These are phyloP conservation scores for Tetranychus urticae DNA, from an alignment of 1,140 invertebrate species.

Conservation along the genomic window DNA sequence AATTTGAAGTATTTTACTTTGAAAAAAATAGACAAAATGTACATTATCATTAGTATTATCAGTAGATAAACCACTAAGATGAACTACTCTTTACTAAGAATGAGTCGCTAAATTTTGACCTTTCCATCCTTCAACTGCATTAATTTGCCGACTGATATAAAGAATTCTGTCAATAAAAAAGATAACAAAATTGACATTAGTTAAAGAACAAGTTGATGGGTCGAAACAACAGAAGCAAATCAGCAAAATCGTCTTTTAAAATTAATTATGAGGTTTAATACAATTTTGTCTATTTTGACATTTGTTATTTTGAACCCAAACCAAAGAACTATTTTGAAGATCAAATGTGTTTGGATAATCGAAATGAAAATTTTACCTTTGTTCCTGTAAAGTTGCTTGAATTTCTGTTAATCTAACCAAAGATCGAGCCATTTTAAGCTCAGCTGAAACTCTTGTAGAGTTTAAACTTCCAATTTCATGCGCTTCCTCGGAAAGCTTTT, in stretches of 20 bases:
- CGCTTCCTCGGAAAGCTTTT: conserved; percentile 57
- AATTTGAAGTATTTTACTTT: too few relatives aligned
- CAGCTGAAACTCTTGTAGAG: conserved; percentile 75
- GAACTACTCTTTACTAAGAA: conserved; percentile 21
- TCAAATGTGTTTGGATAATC: not conserved
- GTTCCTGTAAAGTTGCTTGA: conserved; percentile 84
- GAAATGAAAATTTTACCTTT: conserved; percentile 41
- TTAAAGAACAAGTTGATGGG: too few relatives aligned
- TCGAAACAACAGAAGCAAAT: too few relatives aligned
- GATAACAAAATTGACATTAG: too few relatives aligned
- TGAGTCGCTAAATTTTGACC: conserved; percentile 44
- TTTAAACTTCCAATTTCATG: conserved; percentile 57
- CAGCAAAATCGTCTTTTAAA: not conserved
- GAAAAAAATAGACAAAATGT: too few relatives aligned
- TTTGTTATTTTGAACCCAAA: not conserved
- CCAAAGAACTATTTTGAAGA: not conserved
- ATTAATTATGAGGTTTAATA: conserved; percentile 3
- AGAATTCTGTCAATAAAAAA: conserved; percentile 38
- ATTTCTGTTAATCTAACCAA: conserved; percentile 83
- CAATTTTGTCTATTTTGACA: not conserved
- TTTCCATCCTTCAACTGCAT: conserved; percentile 65
- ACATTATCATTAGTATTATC: too few relatives aligned
- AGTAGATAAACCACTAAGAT: too few relatives aligned
- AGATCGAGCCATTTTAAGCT: conserved; percentile 77
- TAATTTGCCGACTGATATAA: conserved; percentile 69